These are phyloP conservation scores for Zoanthus solanderi DNA, from an alignment of 92 coral and sea anemone genomes.

Conservation along the genomic window DNA sequence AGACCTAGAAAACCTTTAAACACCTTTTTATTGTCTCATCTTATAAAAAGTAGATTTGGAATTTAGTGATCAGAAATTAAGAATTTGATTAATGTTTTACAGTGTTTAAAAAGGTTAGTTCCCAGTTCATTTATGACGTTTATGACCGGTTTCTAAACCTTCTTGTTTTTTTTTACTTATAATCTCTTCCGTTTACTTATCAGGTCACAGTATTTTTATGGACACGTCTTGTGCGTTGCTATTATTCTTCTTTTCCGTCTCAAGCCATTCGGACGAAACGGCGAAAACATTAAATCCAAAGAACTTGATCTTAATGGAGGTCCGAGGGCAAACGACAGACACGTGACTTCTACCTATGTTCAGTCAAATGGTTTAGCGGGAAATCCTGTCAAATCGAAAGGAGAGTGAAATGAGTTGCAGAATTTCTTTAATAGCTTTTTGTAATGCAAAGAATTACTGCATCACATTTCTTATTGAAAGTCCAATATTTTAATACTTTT, in stretches of 20 bases:
- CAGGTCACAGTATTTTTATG: constrained; percentile 35
- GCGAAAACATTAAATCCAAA: neutral
- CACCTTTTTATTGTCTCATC: too few relatives aligned
- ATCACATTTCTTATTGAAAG: too few relatives aligned
- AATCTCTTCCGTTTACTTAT: neutral
- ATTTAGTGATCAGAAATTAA: too few relatives aligned
- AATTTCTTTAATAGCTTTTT: neutral
- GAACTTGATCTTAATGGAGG: neutral
- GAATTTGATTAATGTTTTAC: too few relatives aligned
- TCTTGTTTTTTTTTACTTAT: too few relatives aligned
- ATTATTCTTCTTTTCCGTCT: constrained; percentile 8
- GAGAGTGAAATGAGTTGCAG: neutral
- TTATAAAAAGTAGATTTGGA: too few relatives aligned
- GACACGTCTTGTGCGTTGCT: constrained; percentile 17
- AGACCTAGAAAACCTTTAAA: too few relatives aligned
- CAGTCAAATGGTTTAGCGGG: neutral
- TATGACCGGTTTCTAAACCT: too few relatives aligned
- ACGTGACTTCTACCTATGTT: neutral
- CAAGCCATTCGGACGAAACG: constrained; percentile 4
- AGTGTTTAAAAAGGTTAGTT: too few relatives aligned
- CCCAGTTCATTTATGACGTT: too few relatives aligned
- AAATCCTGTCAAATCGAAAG: neutral
- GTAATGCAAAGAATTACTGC: too few relatives aligned
- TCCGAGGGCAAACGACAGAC: neutral
- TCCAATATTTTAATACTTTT: too few relatives aligned